These are phyloP conservation scores for Glareola pratincola DNA, from an alignment of 2,113 vertebrate genomes.

Conservation along the genomic window DNA sequence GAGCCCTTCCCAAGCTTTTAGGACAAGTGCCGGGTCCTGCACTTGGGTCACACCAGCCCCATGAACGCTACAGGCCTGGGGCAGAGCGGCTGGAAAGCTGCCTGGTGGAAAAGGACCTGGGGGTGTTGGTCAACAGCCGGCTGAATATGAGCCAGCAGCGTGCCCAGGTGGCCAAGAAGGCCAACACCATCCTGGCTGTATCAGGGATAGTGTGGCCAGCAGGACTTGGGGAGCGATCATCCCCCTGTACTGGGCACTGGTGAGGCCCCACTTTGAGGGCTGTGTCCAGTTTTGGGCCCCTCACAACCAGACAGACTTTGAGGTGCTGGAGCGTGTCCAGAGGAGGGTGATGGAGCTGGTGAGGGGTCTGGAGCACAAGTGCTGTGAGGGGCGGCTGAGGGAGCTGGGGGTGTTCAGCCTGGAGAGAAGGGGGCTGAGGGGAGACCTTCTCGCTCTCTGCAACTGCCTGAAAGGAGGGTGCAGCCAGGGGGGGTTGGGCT, in stretches of 20 bases:
- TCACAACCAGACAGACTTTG: neutral
- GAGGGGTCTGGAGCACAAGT: neutral
- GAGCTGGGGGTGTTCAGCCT: neutral
- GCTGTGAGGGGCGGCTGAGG: neutral
- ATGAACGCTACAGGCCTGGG: neutral
- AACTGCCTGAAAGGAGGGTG: neutral
- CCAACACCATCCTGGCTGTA: neutral
- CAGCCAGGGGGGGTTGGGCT: too few species aligned
- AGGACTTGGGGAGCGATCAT: neutral
- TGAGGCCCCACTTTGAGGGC: neutral
- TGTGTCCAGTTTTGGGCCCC: neutral
- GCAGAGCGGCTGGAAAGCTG: neutral
- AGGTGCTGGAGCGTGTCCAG: neutral
- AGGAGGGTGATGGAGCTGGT: neutral
- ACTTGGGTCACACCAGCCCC: neutral
- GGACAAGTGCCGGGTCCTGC: neutral
- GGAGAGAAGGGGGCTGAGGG: neutral
- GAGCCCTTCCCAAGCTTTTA: neutral
- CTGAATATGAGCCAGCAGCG: neutral
- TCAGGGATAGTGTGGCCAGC: neutral
- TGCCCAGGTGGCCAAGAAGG: neutral
- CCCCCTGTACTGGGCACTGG: neutral
- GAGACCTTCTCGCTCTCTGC: neutral
- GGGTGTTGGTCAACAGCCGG: fast-evolving
- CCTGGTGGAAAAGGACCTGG: neutral